A percentile compares a stretch with the other conserved stretches of the same genome.
Evolutionary conservation across 2,888 invertebrate species (phyloP).

Genomic region (Ornithoptera priamus): DNA sequence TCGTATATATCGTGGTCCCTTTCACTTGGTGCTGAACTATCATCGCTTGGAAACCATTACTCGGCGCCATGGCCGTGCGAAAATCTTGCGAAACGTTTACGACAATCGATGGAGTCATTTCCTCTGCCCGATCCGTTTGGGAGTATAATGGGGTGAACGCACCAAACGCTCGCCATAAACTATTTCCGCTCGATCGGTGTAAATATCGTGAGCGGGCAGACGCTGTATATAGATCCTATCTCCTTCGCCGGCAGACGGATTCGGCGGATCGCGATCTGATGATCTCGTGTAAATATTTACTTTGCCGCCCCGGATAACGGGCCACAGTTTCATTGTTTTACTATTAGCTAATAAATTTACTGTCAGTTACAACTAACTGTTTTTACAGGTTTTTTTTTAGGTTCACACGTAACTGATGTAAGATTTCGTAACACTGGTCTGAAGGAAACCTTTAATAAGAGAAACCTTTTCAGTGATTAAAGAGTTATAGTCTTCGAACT

Average conservation of each 20-base stretch:
- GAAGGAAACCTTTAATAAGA: too few species aligned
- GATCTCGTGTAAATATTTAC: slow-evolving; percentile 20
- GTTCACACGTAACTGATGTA: too few species aligned
- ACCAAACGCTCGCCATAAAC: slow-evolving; percentile 52
- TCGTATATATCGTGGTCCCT: too few species aligned
- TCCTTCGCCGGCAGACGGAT: slow-evolving; percentile 21
- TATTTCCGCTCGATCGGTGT: slow-evolving; percentile 53
- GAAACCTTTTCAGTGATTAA: too few species aligned
- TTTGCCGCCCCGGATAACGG: slow-evolving; percentile 16
- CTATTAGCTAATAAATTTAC: background rate
- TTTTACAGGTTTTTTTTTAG: too few species aligned
- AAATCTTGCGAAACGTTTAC: slow-evolving; percentile 5
- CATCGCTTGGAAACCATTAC: too few species aligned
- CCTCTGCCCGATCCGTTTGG: slow-evolving; percentile 17
- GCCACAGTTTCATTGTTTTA: too few species aligned
- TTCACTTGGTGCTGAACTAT: too few species aligned
- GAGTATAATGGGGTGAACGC: slow-evolving; percentile 45
- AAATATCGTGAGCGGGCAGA: slow-evolving; percentile 32
- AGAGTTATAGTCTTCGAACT: too few species aligned
- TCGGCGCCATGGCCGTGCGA: background rate
- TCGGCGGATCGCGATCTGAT: slow-evolving; percentile 18
- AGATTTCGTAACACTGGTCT: too few species aligned
- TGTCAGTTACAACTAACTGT: background rate
- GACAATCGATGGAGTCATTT: slow-evolving; percentile 19
- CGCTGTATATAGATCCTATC: slow-evolving; percentile 33